Conservation (phyloP, 2,888 invertebrate genomes). For the Nudaria mundana region DNA sequence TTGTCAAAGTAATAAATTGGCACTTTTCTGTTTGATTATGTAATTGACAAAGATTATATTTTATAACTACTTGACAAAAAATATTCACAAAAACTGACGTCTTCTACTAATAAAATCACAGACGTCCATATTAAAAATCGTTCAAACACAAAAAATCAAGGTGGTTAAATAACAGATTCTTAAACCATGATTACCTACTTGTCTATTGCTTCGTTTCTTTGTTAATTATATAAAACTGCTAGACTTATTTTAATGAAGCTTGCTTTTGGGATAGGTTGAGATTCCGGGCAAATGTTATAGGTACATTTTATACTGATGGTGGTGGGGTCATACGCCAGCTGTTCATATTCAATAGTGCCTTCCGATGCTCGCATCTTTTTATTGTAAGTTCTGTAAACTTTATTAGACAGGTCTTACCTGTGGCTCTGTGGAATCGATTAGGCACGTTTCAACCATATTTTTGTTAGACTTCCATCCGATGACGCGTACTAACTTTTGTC, state of each 20-base stretch:
- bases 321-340: no score
- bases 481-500: conserved; percentile 70
- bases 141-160: no score
- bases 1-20: background rate
- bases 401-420: conserved; percentile 51
- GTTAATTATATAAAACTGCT: no score
- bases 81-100: background rate
- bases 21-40: conserved; percentile 1
- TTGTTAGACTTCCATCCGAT: conserved; percentile 51
- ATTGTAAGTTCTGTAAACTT: conserved; percentile 52
- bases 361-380: conserved; percentile 47
- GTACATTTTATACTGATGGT: no score
- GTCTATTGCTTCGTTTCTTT: no score
- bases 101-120: no score
- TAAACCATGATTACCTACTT: no score
- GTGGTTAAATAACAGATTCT: no score
- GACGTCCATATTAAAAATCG: no score
- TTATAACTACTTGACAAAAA: conserved; percentile 1
- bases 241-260: no score
- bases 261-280: no score
- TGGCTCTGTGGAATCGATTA: conserved; percentile 62
- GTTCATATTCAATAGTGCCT: conserved; percentile 39
- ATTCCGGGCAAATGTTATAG: no score
- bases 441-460: conserved; percentile 59
- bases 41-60: conserved; percentile 4